Evolutionary conservation across 2,113 vertebrate genomes (phyloP).

Genomic region (Zosterops lateralis): DNA sequence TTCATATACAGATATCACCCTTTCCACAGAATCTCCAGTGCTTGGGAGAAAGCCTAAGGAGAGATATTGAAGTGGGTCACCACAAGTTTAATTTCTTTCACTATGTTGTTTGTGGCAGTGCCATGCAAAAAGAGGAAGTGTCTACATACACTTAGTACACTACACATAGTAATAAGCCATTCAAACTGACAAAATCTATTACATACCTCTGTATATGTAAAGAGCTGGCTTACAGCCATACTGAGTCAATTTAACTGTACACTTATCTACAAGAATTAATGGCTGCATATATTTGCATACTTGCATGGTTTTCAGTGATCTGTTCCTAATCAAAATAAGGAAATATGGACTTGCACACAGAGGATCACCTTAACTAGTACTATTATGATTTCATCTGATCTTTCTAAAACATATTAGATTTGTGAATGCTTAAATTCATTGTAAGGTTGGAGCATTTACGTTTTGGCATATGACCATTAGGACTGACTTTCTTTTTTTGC

Average conservation of each 20-base stretch:
- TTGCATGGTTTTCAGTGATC: not conserved
- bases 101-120: not conserved
- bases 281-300: not conserved
- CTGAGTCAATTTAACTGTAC: not conserved
- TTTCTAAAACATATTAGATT: not conserved
- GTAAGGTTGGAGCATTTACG: not conserved
- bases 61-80: not conserved
- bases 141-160: not conserved
- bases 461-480: not conserved
- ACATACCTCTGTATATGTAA: not conserved
- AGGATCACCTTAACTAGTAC: not conserved
- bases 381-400: not conserved
- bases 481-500: not conserved
- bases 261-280: not conserved
- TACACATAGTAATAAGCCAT: not conserved
- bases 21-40: not conserved
- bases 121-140: not conserved
- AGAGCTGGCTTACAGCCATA: not conserved
- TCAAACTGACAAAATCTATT: not conserved
- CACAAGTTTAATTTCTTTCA: not conserved
- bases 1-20: not conserved
- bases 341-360: not conserved
- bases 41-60: not conserved
- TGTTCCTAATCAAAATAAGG: not conserved
- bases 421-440: not conserved